phyloP scores from a whole-genome alignment of 2,797 vertebrate species.

The Etheostoma nigrum region DNA sequence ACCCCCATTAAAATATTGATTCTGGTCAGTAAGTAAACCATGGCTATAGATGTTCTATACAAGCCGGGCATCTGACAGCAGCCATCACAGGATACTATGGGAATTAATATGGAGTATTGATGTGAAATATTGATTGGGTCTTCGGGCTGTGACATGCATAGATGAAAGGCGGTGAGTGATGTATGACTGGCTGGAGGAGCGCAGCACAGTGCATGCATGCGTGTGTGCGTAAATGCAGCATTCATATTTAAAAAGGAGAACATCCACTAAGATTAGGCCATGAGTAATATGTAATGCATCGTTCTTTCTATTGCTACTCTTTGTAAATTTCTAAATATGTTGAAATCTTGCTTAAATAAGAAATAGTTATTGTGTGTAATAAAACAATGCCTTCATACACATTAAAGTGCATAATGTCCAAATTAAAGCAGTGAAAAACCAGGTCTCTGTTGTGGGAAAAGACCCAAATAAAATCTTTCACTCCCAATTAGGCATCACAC shows the following conservation, averaged over 20 bases:
- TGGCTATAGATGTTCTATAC: constrained; percentile 43
- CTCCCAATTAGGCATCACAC: constrained; percentile 17
- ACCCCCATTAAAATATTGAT: constrained; percentile 61
- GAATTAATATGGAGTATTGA: constrained; percentile 67
- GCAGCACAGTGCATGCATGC: background rate
- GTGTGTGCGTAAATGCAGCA: background rate
- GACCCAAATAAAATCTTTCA: constrained; percentile 16
- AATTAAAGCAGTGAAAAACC: background rate
- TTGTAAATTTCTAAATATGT: background rate
- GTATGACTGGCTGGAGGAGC: background rate
- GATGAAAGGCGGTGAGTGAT: constrained; percentile 51
- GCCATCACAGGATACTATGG: constrained; percentile 46
- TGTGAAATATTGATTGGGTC: constrained; percentile 57
- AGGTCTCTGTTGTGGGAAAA: background rate
- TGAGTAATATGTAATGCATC: constrained; percentile 7
- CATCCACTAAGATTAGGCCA: constrained; percentile 57
- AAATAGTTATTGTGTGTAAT: background rate
- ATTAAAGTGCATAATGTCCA: background rate
- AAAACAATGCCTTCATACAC: background rate
- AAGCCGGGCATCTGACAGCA: constrained; percentile 37
- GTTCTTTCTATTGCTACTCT: no score
- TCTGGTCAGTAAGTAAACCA: constrained; percentile 67
- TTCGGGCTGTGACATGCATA: constrained; percentile 44
- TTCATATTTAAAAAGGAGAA: constrained; percentile 28
- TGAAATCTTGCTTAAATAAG: background rate